These are phyloP conservation scores for Cynaeus angustus DNA, from an alignment of 2,888 invertebrate genomes.

Conservation along the genomic window DNA sequence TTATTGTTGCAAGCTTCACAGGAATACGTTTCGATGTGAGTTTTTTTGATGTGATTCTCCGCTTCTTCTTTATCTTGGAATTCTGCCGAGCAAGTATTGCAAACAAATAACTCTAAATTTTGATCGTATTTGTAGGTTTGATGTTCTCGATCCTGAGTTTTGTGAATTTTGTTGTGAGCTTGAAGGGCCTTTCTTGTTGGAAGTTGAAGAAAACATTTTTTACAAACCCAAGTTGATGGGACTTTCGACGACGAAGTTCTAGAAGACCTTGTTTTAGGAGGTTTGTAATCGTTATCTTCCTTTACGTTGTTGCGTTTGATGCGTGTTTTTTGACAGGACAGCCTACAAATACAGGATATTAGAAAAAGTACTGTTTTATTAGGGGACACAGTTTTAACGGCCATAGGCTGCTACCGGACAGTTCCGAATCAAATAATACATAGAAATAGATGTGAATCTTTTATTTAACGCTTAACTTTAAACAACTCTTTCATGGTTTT, in stretches of 20 bases:
- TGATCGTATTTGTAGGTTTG: constrained; percentile 64
- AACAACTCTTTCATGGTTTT: too few species aligned
- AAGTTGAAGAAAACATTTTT: constrained; percentile 62
- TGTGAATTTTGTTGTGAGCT: constrained; percentile 62
- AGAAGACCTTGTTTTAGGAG: background rate
- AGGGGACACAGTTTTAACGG: background rate
- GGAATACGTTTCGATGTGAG: constrained; percentile 69
- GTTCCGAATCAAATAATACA: background rate
- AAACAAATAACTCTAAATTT: constrained; percentile 60
- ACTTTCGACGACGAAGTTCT: too few species aligned
- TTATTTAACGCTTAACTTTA: background rate
- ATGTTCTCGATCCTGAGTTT: constrained; percentile 65
- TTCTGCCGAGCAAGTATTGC: constrained; percentile 63
- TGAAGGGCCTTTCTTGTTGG: constrained; percentile 58
- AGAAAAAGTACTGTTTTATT: background rate
- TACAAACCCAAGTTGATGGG: constrained; percentile 57
- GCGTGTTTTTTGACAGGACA: background rate
- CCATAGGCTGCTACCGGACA: background rate
- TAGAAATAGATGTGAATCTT: background rate
- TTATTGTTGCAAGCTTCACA: constrained; percentile 63
- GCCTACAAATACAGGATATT: background rate
- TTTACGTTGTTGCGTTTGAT: background rate
- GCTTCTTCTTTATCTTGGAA: constrained; percentile 62
- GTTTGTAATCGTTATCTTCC: constrained; percentile 9
- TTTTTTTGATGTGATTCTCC: constrained; percentile 60